Percentiles rank a stretch among this genome's conserved stretches.
Conservation (phyloP, 2,888 invertebrate species). For the Panzeria rudis region DNA sequence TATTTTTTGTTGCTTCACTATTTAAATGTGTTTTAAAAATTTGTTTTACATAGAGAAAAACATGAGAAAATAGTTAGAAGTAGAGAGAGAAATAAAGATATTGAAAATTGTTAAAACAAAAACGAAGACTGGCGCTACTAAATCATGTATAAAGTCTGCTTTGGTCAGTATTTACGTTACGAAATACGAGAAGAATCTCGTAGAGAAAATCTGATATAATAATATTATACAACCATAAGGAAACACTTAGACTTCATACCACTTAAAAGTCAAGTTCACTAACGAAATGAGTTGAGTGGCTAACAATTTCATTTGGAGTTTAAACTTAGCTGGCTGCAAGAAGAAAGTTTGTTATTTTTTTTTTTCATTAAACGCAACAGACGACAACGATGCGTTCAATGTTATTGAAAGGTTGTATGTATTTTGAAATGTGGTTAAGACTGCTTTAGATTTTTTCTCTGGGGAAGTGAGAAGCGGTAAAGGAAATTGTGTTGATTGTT, state of each 20-base stretch:
- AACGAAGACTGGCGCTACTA: slow-evolving; percentile 78
- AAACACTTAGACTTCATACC: slow-evolving; percentile 64
- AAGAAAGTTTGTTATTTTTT: slow-evolving; percentile 7
- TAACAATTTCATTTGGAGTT: slow-evolving; percentile 25
- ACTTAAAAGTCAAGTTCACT: slow-evolving; percentile 53
- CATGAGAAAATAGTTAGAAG: slow-evolving; percentile 29
- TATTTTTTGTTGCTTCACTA: background rate
- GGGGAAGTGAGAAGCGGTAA: slow-evolving; percentile 8
- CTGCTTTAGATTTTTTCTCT: background rate
- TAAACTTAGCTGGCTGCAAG: slow-evolving; percentile 6
- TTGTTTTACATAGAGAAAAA: slow-evolving; percentile 53
- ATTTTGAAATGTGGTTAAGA: slow-evolving; percentile 70
- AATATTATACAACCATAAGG: slow-evolving; percentile 76
- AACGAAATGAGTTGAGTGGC: slow-evolving; percentile 40
- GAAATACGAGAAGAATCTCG: slow-evolving; percentile 6
- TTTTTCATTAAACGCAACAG: slow-evolving; percentile 22
- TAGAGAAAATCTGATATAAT: slow-evolving; percentile 75
- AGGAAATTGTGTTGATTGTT: slow-evolving; percentile 70
- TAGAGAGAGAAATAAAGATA: slow-evolving; percentile 51
- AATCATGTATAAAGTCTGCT: slow-evolving; percentile 78
- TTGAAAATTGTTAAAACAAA: slow-evolving; percentile 74
- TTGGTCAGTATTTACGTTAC: slow-evolving; percentile 61
- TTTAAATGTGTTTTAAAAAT: slow-evolving; percentile 57
- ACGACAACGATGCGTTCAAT: slow-evolving; percentile 61
- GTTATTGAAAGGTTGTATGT: slow-evolving; percentile 70